A percentile compares a stretch with the other conserved stretches of the same genome.
Evolutionary conservation across 30 jellyfish, hydroid and myxozoan species (phyloP).

Genomic region (Hydractinia symbiolongicarpus): DNA sequence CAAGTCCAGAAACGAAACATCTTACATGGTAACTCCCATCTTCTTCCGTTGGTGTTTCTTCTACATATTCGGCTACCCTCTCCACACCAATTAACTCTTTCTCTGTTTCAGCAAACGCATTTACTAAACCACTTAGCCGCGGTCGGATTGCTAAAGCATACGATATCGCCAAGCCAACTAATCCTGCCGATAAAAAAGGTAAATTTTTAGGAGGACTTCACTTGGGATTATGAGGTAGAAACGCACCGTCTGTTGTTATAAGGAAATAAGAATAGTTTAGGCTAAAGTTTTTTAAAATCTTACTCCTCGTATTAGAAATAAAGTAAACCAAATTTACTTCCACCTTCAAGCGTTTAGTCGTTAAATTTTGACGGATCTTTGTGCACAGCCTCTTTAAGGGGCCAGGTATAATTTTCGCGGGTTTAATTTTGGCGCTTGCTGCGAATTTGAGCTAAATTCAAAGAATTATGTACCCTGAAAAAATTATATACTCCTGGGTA

Average conservation of each 20-base stretch:
- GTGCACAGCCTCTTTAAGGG: too few species aligned
- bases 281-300: too few species aligned
- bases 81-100: constrained; percentile 88
- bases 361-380: too few species aligned
- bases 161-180: constrained; percentile 96
- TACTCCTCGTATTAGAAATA: too few species aligned
- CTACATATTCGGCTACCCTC: constrained; percentile 67
- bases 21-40: constrained; percentile 29
- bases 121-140: constrained; percentile 62
- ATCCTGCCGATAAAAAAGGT: constrained; percentile 31
- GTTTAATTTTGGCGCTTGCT: too few species aligned
- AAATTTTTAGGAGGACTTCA: neutral
- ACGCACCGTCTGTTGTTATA: neutral
- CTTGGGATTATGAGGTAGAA: neutral
- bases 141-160: constrained; percentile 73
- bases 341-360: too few species aligned
- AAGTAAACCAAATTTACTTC: too few species aligned
- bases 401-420: too few species aligned
- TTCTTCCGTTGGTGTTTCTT: constrained; percentile 59
- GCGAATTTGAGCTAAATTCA: too few species aligned
- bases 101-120: constrained; percentile 85
- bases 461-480: too few species aligned
- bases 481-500: too few species aligned
- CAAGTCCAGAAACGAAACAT: neutral
- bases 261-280: neutral